Evolutionary conservation across 2,797 vertebrate genomes (phyloP).

Genomic region (Smutsia temminckii): DNA sequence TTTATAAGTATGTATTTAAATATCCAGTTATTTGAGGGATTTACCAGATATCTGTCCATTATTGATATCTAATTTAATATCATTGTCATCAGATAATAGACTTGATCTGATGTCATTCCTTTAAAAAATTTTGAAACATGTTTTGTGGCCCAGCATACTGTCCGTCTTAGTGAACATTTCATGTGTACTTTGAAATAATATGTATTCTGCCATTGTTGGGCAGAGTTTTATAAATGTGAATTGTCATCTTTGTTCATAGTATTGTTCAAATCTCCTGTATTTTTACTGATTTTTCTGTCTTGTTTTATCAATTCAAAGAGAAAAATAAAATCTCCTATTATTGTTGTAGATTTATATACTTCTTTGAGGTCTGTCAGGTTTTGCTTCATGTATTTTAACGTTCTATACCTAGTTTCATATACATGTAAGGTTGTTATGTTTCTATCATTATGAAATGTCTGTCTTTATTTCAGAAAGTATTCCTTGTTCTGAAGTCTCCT

Average conservation of each 20-base stretch:
- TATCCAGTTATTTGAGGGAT: neutral
- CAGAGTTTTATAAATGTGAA: neutral
- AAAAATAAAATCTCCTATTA: neutral
- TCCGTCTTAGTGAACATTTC: neutral
- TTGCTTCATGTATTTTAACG: neutral
- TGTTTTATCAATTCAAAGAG: neutral
- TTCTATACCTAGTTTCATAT: neutral
- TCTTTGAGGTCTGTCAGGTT: neutral
- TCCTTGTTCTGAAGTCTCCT: slow-evolving; percentile 17
- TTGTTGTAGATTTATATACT: neutral
- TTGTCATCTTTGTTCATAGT: neutral
- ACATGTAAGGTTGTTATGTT: neutral
- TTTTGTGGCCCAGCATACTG: neutral
- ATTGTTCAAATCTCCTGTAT: neutral
- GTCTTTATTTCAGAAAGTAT: neutral
- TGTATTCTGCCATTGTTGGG: neutral
- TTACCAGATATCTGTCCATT: neutral
- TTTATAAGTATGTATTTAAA: neutral
- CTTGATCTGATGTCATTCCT: neutral
- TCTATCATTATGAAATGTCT: neutral
- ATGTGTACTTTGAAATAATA: neutral
- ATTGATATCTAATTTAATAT: neutral
- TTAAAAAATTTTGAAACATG: neutral
- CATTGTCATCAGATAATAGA: neutral
- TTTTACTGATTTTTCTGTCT: neutral